Evolutionary conservation across 2,797 vertebrate genomes (phyloP), one percentile per base, ranked within the genome.

Genomic region (Scleropages formosus): DNA sequence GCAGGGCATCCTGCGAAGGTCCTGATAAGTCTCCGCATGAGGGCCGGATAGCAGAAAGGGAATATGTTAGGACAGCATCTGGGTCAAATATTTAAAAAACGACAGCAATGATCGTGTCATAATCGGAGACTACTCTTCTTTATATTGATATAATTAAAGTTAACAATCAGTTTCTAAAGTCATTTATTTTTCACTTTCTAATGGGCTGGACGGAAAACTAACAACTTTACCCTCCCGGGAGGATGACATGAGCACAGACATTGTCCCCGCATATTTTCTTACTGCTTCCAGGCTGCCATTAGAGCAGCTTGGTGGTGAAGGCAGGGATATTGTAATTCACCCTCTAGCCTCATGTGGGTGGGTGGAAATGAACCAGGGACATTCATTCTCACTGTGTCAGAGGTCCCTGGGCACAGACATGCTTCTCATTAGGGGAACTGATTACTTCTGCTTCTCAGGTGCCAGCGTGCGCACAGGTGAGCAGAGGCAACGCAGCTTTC

Each of bases 201-300:
- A 88, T 80, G 72, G 83, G 78, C 83, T 75, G 58, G 76, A 85
- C 78, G 85, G 84, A 88, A 84, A 83, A 83, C 67, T 85, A 87
- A 86, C 53, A 51, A 46, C 20, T 4, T 39, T 70, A 22, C 67
- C 47, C 67, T 70, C 46, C 31, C 6, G 22, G 16, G 11, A 15
- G 22, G 67, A 26, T 46, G 53, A 13, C 26, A 26, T 24, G 53
- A 11, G 12, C 67, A 20, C n/a, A 46, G 20, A 12, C 67, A 15
- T 9, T 24, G 60, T 62, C 6, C 8, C 22, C 26, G 22, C 70
- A 26, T 26, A 46, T 67, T 15, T 56, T 51, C 46, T 8, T 46
- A 51, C 46, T 20, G 62, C 64, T 24, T 65, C 51, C 51, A 9
- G 63, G 49, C 31, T n/a, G 47, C 18, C 51, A 46, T 53, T 75